These are phyloP conservation scores for Acanthiza pusilla DNA, from an alignment of 2,797 vertebrate genomes.

Conservation along the genomic window DNA sequence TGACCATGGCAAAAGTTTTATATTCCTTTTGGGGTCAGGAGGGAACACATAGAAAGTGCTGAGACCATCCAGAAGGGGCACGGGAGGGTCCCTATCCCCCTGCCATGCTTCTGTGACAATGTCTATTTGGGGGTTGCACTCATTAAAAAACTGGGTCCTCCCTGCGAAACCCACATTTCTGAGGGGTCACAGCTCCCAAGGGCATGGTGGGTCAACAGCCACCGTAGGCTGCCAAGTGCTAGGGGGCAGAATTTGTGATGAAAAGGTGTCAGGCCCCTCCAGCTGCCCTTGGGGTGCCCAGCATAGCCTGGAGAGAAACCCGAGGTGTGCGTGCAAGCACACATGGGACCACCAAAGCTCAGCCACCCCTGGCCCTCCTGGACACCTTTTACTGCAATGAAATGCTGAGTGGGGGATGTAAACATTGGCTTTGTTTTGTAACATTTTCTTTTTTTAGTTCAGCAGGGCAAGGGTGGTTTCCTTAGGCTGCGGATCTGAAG, in stretches of 20 bases:
- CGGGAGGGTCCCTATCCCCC: background rate
- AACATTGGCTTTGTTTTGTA: background rate
- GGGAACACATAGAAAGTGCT: slow-evolving; percentile 6
- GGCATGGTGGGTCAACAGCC: background rate
- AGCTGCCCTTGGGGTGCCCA: background rate
- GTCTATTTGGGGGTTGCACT: background rate
- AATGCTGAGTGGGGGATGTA: background rate
- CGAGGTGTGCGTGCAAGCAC: background rate
- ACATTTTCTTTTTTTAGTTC: background rate
- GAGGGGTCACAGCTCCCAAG: background rate
- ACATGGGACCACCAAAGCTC: background rate
- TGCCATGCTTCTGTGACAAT: background rate
- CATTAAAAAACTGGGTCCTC: background rate
- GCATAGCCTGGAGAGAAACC: background rate
- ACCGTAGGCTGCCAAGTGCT: background rate
- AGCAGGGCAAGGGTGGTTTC: background rate
- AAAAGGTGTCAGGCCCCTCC: background rate
- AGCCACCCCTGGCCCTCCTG: background rate
- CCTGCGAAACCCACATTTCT: background rate
- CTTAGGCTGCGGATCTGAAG: background rate
- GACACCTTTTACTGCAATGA: background rate
- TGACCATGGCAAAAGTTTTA: slow-evolving; percentile 1
- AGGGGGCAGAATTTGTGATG: background rate
- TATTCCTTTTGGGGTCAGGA: slow-evolving; percentile 3
- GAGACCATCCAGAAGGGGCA: background rate